A percentile compares a stretch with the other conserved stretches of the same genome.
These are phyloP conservation scores for Zootermopsis nevadensis DNA, from an alignment of 2,888 invertebrate genomes.

Conservation along the genomic window DNA sequence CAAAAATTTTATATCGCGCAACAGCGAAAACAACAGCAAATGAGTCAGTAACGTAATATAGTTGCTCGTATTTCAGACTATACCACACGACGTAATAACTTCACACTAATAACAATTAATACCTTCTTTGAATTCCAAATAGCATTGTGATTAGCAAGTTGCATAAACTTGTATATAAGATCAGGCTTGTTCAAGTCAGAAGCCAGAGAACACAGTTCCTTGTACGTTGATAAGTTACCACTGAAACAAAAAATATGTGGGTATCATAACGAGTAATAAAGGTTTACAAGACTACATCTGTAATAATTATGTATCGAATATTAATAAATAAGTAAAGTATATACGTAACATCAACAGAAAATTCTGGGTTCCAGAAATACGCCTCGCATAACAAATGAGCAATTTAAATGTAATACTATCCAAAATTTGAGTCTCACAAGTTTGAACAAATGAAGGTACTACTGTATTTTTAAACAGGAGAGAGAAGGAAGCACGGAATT, in stretches of 20 bases:
- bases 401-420: too few species aligned
- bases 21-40: not conserved
- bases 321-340: too few species aligned
- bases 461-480: too few species aligned
- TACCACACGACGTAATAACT: not conserved
- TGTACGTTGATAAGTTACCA: constrained; percentile 91
- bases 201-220: constrained; percentile 92
- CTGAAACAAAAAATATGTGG: constrained; percentile 65
- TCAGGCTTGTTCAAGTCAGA: constrained; percentile 96
- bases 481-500: too few species aligned
- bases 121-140: constrained; percentile 94
- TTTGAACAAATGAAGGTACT: too few species aligned
- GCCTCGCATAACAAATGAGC: too few species aligned
- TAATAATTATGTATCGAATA: not conserved
- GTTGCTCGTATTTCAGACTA: not conserved
- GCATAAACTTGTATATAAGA: constrained; percentile 95
- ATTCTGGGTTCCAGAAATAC: too few species aligned
- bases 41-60: not conserved
- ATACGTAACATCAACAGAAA: too few species aligned
- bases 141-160: constrained; percentile 93
- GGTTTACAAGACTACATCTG: not conserved
- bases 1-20: too few species aligned
- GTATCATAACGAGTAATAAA: not conserved
- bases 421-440: too few species aligned
- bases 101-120: constrained; percentile 46